Evolutionary conservation across 1,140 invertebrate genomes (phyloP), one percentile per base, ranked within the genome.

Genomic region (Pseudachorutes palmiensis): DNA sequence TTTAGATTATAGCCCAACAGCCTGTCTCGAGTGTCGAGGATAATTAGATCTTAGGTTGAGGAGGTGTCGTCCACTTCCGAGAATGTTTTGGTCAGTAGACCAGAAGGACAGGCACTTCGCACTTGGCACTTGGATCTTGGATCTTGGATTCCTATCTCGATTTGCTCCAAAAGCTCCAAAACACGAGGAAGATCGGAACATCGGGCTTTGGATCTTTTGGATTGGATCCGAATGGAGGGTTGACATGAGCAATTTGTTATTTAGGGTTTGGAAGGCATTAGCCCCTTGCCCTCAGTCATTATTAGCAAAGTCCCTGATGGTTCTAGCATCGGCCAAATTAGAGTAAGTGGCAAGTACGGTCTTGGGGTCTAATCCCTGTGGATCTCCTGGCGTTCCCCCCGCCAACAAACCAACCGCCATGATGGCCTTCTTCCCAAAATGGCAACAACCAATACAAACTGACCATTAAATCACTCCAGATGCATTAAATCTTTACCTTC

Each of bases 241-340:
- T 45, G 36, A 45, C 36, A 45, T 45, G 36, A 45, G 36, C 36
- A 45, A 45, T 45, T 45, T 45, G 36, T 45, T 45, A 45, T 45
- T 12, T 9, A 19, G 36, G 9, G 9, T 45, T 45, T 45, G 9
- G 9, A 45, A 45, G 36, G 36, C 36, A 45, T 45, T 19, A 45
- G 36, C 36, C 36, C 36, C 36, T 45, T 9, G 19, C 36, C 36
- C 36, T 45, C 36, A 45, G 36, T 45, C 36, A 45, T 45, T 45
- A 45, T 9, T 12, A 45, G 36, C n/a, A n/a, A 45, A 19, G 36
- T 9, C 36, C 9, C 36, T 9, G 19, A 12, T 45, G 9, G 19
- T 19, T 45, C 36, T 45, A 45, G 19, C 36, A n/a, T n/a, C n/a
- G n/a, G 36, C 36, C 36, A 45, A 45, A 45, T 45, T 45, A 45